Percentiles rank a stretch among this genome's conserved stretches.
Conservation (phyloP, 2,888 invertebrate species). For the Eucera pruinosa region DNA sequence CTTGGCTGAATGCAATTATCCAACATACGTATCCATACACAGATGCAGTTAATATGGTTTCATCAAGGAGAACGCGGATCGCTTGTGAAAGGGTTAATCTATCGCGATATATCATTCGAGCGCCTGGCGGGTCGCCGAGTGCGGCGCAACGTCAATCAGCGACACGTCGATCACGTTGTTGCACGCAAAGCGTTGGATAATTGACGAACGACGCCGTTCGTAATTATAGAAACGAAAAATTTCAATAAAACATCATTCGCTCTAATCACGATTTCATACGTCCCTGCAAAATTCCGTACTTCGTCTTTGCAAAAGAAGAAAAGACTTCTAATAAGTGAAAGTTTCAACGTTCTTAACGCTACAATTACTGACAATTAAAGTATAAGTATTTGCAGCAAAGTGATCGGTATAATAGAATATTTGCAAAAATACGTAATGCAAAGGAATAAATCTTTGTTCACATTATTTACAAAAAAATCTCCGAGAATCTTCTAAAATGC, state of each 20-base stretch:
- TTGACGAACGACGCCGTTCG: slow-evolving; percentile 38
- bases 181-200: slow-evolving; percentile 28
- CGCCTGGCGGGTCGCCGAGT: slow-evolving; percentile 21
- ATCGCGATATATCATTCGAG: slow-evolving; percentile 54
- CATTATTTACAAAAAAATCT: no score
- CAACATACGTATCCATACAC: neutral
- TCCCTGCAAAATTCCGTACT: no score
- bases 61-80: slow-evolving; percentile 47
- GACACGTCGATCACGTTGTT: slow-evolving; percentile 41
- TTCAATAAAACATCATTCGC: slow-evolving; percentile 18
- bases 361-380: no score
- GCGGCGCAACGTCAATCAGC: slow-evolving; percentile 36
- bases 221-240: slow-evolving; percentile 15
- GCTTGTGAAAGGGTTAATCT: slow-evolving; percentile 59
- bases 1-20: slow-evolving; percentile 31
- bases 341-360: neutral
- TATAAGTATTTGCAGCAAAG: no score
- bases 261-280: neutral
- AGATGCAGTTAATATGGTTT: slow-evolving; percentile 20
- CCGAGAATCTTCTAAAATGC: no score
- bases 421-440: no score
- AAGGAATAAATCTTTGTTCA: no score
- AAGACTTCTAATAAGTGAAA: neutral
- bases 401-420: no score
- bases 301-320: no score